These are phyloP conservation scores for Pica pica DNA, from an alignment of 2,113 vertebrate species.

Conservation along the genomic window DNA sequence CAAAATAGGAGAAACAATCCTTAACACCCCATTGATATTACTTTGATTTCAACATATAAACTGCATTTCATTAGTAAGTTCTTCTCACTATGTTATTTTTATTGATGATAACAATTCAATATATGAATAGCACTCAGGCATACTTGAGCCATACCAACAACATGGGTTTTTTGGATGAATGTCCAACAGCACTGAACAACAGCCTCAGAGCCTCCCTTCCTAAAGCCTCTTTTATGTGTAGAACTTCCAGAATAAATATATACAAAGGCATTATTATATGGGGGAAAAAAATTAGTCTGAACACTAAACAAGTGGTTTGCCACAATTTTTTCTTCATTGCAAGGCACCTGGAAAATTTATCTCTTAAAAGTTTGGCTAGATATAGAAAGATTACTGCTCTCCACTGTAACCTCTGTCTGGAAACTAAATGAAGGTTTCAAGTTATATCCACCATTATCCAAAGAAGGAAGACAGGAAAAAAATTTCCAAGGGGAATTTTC, in stretches of 20 bases:
- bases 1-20: not conserved
- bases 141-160: not conserved
- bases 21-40: not conserved
- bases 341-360: not conserved
- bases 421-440: not conserved
- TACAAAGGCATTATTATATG: too few relatives aligned
- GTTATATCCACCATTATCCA: not conserved
- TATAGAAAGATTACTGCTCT: not conserved
- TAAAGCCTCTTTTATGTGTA: not conserved
- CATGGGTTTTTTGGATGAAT: not conserved
- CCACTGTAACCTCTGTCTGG: not conserved
- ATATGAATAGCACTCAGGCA: not conserved
- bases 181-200: not conserved
- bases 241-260: not conserved
- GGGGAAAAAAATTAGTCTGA: not conserved
- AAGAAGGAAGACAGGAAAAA: not conserved
- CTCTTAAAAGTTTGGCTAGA: not conserved
- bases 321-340: not conserved
- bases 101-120: not conserved
- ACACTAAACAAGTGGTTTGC: not conserved
- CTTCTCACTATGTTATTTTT: not conserved
- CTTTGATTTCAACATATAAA: not conserved
- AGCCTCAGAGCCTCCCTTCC: not conserved
- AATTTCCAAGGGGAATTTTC: not conserved
- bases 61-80: not conserved